Percentiles rank a stretch among this genome's conserved stretches.
Evolutionary conservation across 92 coral and sea anemone genomes (phyloP).

Genomic region (Galaxea fascicularis): DNA sequence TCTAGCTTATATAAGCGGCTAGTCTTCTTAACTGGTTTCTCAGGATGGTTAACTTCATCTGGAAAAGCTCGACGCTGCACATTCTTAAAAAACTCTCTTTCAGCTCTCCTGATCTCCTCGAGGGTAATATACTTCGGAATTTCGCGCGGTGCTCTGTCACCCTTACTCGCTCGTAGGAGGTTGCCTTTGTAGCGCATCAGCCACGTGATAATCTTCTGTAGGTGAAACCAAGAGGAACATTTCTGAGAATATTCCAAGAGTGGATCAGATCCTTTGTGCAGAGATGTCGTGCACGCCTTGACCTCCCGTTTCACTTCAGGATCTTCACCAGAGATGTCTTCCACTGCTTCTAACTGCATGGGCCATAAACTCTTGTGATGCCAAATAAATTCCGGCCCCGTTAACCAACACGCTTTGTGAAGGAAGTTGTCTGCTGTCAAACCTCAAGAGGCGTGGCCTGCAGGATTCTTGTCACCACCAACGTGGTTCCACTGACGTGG

Average conservation of each 20-base stretch:
- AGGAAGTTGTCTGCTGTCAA: constrained; percentile 14
- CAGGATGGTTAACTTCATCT: not conserved
- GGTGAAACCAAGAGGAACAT: constrained; percentile 28
- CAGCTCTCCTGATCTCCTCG: no score
- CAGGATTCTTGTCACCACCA: constrained; percentile 14
- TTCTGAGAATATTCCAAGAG: not conserved
- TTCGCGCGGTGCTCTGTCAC: no score
- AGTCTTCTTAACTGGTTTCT: constrained; percentile 21
- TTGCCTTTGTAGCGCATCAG: constrained; percentile 31
- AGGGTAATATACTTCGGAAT: no score
- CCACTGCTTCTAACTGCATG: not conserved
- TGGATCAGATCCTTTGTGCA: not conserved
- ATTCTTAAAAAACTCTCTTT: no score
- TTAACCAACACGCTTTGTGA: constrained; percentile 26
- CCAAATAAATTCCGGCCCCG: constrained; percentile 35
- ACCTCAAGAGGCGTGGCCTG: constrained; percentile 42
- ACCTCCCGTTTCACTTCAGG: constrained; percentile 30
- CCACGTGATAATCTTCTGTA: constrained; percentile 32
- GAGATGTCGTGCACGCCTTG: not conserved
- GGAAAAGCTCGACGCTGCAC: constrained; percentile 11
- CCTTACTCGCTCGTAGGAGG: constrained; percentile 15
- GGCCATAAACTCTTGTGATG: no score
- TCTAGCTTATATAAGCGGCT: constrained; percentile 28
- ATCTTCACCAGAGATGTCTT: not conserved
- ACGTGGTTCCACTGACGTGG: no score